Base-by-base conservation (phyloP, 1,140 invertebrate species). In the Drosophila ananassae region DNA sequence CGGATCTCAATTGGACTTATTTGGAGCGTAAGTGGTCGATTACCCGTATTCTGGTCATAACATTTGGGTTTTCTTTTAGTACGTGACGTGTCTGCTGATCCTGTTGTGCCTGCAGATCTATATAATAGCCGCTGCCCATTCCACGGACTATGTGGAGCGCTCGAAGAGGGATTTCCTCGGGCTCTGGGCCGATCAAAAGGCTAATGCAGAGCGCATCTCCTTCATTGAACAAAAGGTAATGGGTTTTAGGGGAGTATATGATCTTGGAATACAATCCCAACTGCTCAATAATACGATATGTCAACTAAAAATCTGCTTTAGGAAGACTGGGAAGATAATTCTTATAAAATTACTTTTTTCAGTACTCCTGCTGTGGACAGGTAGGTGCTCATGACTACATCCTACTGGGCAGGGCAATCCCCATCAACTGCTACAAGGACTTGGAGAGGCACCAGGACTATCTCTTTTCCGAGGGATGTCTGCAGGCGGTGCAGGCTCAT, bases 51-150 rank as follows among this genome's bases (percentile, higher is more conserved):
- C 2, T 8, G 41, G 2, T 4, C 22, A 24, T 30, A 51, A 22
- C n/a, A 10, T 10, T 30, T 0, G 25, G n/a, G n/a, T 46, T 51
- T 47, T 0, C 6, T 22, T 48, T 0, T 9, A 91, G 90, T 91
- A 77, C 58, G 90, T 77, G 28, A 91, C 67, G 34, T 91, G 90
- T 52, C 73, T 91, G 41, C 39, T 87, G 28, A 81, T 91, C 34
- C 55, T 91, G 71, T 56, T 91, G n/a, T 76, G 77, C 25, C 67
- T 91, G 39, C 90, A 91, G 55, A 64, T 90, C 21, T 91, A 91
- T 44, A 91, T 91, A 17, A 84, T 91, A 41, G 71, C 68, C 8
- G 90, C 82, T 3, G 90, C 89, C 0, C 79, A 91, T 44, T 69
- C 80, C 2, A 91, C 82, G 12, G 77, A 91, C 39, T 91, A 91